These are phyloP conservation scores for Cephonodes hylas DNA, from an alignment of 2,888 invertebrate genomes.

Conservation along the genomic window DNA sequence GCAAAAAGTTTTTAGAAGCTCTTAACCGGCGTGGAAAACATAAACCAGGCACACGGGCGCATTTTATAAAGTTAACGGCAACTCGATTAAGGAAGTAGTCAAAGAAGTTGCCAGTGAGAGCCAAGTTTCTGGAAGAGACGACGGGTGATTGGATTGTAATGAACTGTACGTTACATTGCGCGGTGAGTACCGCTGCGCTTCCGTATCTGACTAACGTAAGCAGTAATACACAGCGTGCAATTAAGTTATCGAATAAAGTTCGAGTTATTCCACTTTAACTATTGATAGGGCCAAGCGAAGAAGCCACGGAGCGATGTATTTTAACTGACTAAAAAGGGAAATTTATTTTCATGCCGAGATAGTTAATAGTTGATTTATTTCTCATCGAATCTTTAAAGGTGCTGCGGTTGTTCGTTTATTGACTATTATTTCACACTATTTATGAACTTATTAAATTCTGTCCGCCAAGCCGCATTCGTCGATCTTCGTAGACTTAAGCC, in stretches of 20 bases:
- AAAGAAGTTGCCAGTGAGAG: constrained; percentile 58
- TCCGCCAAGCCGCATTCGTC: too few relatives aligned
- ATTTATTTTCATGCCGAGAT: not conserved
- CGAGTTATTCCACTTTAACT: not conserved
- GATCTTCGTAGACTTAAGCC: too few relatives aligned
- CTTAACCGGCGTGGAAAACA: constrained; percentile 67
- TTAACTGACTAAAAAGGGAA: not conserved
- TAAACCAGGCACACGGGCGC: constrained; percentile 69
- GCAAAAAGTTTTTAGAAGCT: constrained; percentile 65
- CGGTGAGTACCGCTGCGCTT: constrained; percentile 13
- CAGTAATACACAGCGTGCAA: not conserved
- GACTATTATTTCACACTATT: too few relatives aligned
- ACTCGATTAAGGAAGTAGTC: constrained; percentile 70
- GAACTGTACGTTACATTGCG: constrained; percentile 38
- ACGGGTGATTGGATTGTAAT: constrained; percentile 57
- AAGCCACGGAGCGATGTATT: not conserved
- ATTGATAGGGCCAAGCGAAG: not conserved
- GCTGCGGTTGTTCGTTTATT: too few relatives aligned
- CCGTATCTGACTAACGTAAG: not conserved
- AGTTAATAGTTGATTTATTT: too few relatives aligned
- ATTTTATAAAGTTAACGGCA: constrained; percentile 71
- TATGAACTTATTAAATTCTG: too few relatives aligned
- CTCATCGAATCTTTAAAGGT: too few relatives aligned
- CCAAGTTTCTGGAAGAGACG: constrained; percentile 47
- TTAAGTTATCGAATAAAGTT: not conserved